Base-by-base conservation (phyloP, 2,113 vertebrate species). In the Andinoacara biseriatus region DNA sequence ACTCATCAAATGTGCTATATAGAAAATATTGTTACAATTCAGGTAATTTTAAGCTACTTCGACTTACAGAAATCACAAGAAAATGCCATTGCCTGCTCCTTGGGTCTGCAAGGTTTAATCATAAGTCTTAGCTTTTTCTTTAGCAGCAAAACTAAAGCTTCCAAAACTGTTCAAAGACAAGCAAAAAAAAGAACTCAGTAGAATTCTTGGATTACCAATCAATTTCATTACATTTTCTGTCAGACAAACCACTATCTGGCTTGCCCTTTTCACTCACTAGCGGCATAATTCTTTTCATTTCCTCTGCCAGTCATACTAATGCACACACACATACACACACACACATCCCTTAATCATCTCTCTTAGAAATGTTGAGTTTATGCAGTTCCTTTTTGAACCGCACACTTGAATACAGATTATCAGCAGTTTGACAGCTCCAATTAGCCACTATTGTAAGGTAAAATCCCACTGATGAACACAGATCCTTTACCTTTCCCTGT, bases 391-490 rank as follows among this genome's bases (percentile, higher is more conserved):
- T 86, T 86, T 61, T 84, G 29, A 83, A 83, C 24, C 5, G 62
- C 14, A 14, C 62, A 74, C 60, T 83, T 15, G 14, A 54, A 83
- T 59, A 57, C 63, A 88, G 86, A 90, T 91, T 89, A 91, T 89
- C 85, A 88, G 75, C 61, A 26, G 60, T 24, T 56, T 63, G 88
- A 89, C 87, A 90, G 85, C 77, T 84, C 78, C 83, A 91, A 92
- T 94, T 92, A 91, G 83, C 72, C n/a, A 20, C 58, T 49, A 80
- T 80, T 86, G 87, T 72, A 84, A 85, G 57, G 86, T 85, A 84
- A 81, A 79, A 46, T 59, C 35, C 14, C 35, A 52, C 63, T 87
- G 78, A 58, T 58, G 31, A 85, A 61, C 26, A 1, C n/a, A 74
- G 69, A 87, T 87, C 40, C 61, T 57, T 69, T 58, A 35, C 63